Conservation (phyloP, 2,113 vertebrate genomes). For the Mystacornis crossleyi region DNA sequence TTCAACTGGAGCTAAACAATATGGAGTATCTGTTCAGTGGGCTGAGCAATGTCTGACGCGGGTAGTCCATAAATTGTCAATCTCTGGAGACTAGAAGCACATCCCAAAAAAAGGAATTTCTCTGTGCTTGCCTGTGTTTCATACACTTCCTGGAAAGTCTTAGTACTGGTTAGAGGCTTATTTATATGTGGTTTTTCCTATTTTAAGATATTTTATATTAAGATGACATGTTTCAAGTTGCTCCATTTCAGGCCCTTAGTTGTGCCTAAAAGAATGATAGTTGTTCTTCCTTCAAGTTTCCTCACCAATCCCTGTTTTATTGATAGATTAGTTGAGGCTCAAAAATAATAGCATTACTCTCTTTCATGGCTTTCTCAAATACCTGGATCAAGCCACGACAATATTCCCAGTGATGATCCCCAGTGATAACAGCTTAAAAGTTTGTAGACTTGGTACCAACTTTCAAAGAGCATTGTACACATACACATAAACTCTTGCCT, state of each 20-base stretch:
- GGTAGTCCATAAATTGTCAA: not conserved
- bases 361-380: not conserved
- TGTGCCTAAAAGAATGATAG: not conserved
- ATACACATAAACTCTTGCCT: not conserved
- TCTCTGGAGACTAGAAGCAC: not conserved
- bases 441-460: not conserved
- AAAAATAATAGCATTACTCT: not conserved
- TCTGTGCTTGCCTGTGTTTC: not conserved
- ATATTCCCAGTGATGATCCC: not conserved
- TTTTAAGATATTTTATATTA: conserved; percentile 1
- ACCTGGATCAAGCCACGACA: conserved; percentile 1
- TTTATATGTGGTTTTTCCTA: not conserved
- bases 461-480: not conserved
- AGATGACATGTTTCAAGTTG: not conserved
- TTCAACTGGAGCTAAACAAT: not conserved
- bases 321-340: not conserved
- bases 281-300: not conserved
- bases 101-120: not conserved
- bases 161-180: not conserved
- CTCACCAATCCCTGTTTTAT: not conserved
- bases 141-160: not conserved
- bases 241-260: not conserved
- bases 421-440: not conserved
- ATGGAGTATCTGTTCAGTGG: not conserved
- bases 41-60: not conserved